Conservation (phyloP, 2,888 invertebrate species). For the Volucella bombylans region DNA sequence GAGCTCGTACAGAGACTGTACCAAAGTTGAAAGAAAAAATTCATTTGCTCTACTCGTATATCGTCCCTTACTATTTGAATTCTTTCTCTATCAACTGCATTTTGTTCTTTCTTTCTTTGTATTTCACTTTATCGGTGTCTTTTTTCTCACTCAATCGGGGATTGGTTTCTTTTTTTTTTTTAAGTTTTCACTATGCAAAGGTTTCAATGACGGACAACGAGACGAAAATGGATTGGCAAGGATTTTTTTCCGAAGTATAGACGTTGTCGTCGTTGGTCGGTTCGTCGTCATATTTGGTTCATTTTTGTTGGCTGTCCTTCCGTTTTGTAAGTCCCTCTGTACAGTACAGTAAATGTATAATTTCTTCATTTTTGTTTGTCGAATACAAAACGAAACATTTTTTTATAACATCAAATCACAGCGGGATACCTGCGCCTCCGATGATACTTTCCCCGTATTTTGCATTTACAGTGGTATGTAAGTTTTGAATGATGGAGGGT, state of each 20-base stretch:
- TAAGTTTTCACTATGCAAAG: conserved; percentile 29
- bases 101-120: conserved; percentile 50
- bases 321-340: conserved; percentile 50
- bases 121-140: conserved; percentile 60
- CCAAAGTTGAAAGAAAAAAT: conserved; percentile 44
- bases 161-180: conserved; percentile 18
- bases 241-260: conserved; percentile 44
- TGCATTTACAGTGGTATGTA: conserved; percentile 55
- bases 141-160: conserved; percentile 47
- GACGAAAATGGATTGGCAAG: conserved; percentile 69
- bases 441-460: conserved; percentile 60
- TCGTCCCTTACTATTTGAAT: conserved; percentile 67
- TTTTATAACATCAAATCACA: conserved; percentile 59
- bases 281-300: conserved; percentile 46
- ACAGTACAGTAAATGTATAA: conserved; percentile 32
- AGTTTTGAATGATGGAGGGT: conserved; percentile 52
- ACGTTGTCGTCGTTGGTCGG: no score
- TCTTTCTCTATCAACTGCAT: conserved; percentile 65
- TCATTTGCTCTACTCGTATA: not conserved
- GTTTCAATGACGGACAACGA: conserved; percentile 64
- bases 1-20: conserved; percentile 59
- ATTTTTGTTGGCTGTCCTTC: conserved; percentile 53
- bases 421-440: conserved; percentile 69
- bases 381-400: conserved; percentile 32
- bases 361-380: conserved; percentile 20